These are phyloP conservation scores for Typhlomys cinereus DNA, from an alignment of 2,113 vertebrate genomes.

Conservation along the genomic window DNA sequence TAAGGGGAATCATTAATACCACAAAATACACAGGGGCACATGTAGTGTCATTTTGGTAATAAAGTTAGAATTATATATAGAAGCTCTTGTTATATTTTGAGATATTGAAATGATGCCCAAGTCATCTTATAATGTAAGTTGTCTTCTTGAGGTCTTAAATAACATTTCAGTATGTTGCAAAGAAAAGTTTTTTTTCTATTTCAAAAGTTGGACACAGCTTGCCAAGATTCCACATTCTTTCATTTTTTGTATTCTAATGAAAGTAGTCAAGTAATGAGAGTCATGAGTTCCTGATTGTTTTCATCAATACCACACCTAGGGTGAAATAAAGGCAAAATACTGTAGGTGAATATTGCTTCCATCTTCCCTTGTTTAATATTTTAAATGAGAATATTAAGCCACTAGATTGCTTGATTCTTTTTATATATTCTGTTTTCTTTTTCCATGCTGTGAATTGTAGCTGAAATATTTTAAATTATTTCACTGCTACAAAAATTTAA, in stretches of 20 bases:
- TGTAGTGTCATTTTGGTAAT: background rate
- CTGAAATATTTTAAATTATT: background rate
- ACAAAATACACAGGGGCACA: fast-evolving
- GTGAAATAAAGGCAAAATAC: background rate
- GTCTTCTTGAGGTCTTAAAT: background rate
- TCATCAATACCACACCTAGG: background rate
- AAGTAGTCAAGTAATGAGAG: background rate
- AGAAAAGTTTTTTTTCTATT: background rate
- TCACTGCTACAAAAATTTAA: background rate
- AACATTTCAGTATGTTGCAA: background rate
- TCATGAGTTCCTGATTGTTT: background rate
- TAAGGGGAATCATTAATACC: background rate
- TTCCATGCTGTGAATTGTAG: background rate
- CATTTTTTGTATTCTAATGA: background rate
- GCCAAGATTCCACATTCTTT: background rate
- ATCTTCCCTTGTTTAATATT: background rate
- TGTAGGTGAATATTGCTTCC: background rate
- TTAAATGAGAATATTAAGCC: background rate
- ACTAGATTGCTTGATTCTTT: background rate
- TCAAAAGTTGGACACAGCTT: background rate
- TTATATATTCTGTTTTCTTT: background rate
- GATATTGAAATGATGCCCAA: background rate
- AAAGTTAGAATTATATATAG: background rate
- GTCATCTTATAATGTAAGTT: background rate
- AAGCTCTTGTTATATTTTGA: background rate